Evolutionary conservation across 2,113 vertebrate genomes (phyloP).

Genomic region (Gavia stellata): DNA sequence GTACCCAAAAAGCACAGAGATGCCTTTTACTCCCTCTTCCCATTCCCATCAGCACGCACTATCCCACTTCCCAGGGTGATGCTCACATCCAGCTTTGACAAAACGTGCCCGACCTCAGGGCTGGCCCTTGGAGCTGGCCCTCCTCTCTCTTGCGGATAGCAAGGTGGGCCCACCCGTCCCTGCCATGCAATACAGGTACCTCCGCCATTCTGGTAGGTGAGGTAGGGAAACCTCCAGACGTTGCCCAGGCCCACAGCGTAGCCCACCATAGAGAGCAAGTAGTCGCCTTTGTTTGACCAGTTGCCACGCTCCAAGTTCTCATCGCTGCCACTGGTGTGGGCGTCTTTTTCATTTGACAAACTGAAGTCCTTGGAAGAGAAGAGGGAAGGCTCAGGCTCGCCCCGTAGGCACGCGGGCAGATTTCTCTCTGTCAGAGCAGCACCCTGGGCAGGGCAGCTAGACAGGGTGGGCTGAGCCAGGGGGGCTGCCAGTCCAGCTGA

Average conservation of each 20-base stretch:
- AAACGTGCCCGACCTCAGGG: neutral
- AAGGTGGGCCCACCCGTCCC: neutral
- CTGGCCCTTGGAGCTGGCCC: neutral
- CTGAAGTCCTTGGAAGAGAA: slow-evolving; percentile 57
- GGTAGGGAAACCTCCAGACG: slow-evolving; percentile 94
- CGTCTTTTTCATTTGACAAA: slow-evolving; percentile 42
- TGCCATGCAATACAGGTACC: slow-evolving; percentile 65
- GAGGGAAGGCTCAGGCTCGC: neutral
- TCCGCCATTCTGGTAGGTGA: slow-evolving; percentile 92
- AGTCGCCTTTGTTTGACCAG: slow-evolving; percentile 90
- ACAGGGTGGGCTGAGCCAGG: neutral
- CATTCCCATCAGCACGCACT: neutral
- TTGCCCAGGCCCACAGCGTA: slow-evolving; percentile 95
- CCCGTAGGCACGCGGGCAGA: neutral
- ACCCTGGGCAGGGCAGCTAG: neutral
- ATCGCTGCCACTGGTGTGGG: slow-evolving; percentile 29
- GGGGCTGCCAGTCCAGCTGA: neutral
- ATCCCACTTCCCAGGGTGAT: neutral
- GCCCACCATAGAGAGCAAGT: slow-evolving; percentile 92
- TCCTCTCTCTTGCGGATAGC: neutral
- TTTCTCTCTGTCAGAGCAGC: neutral
- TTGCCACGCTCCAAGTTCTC: slow-evolving; percentile 85
- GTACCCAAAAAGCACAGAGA: neutral
- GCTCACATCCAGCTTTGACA: neutral
- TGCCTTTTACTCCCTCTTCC: neutral